Conservation (phyloP, 2,113 vertebrate genomes). For the Neoarius graeffei region DNA sequence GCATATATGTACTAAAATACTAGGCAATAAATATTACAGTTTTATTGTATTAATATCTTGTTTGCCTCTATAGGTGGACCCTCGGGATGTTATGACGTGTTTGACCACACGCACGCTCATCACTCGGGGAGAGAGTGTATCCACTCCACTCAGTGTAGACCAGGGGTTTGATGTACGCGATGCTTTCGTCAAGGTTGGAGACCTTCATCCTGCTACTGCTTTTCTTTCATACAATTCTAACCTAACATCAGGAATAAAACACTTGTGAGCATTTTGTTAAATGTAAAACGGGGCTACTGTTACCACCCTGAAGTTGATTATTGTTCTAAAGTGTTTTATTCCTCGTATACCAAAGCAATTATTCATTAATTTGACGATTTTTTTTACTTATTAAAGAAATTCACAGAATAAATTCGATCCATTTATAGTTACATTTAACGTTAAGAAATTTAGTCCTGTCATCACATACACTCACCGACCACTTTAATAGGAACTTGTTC, state of each 20-base stretch:
- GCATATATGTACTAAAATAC: neutral
- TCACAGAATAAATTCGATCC: neutral
- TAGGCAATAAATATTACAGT: neutral
- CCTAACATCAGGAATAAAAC: neutral
- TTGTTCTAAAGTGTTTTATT: neutral
- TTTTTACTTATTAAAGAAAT: neutral
- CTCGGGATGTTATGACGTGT: conserved; percentile 90
- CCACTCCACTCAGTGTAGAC: conserved; percentile 92
- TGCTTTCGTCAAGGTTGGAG: conserved; percentile 90
- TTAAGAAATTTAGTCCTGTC: no score
- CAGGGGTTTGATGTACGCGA: conserved; percentile 93
- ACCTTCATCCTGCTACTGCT: neutral
- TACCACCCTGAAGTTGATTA: neutral
- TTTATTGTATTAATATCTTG: conserved; percentile 9
- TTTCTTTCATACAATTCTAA: neutral
- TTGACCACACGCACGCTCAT: conserved; percentile 94
- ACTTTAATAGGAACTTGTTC: no score
- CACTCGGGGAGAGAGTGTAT: conserved; percentile 93
- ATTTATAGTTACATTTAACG: no score
- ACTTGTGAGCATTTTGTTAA: neutral
- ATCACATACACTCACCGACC: no score
- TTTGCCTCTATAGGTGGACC: conserved; percentile 79
- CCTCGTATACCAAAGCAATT: neutral
- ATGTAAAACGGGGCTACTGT: neutral
- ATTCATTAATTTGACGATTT: neutral